phyloP scores from a whole-genome alignment of 2,797 vertebrate species.

The Anguilla obscura region DNA sequence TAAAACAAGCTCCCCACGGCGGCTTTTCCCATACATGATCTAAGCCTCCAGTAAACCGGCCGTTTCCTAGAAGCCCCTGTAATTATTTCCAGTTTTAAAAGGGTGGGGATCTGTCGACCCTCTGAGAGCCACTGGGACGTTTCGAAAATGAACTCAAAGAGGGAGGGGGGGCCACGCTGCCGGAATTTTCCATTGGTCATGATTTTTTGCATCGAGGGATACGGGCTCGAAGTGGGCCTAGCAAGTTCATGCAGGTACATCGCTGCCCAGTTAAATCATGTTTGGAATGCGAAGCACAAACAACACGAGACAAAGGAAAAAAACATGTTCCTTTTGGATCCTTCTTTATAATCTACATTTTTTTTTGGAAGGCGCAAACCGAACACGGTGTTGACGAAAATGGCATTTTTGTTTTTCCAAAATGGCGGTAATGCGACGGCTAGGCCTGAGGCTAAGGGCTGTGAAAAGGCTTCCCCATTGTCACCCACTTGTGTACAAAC shows the following conservation, averaged over 20 bases:
- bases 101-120: slow-evolving; percentile 35
- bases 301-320: not conserved
- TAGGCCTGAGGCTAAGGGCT: not conserved
- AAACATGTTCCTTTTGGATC: not conserved
- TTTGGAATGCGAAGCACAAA: not conserved
- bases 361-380: not conserved
- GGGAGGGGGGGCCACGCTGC: not conserved
- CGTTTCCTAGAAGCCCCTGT: slow-evolving; percentile 15
- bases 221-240: slow-evolving; percentile 64
- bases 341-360: not conserved
- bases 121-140: slow-evolving; percentile 30
- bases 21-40: not conserved
- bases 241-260: slow-evolving; percentile 47
- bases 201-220: slow-evolving; percentile 54
- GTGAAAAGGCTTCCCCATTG: not conserved
- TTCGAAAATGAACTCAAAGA: slow-evolving; percentile 38
- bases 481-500: not conserved
- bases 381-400: not conserved
- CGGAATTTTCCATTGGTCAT: slow-evolving; percentile 43
- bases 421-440: not conserved
- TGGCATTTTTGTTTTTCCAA: not conserved
- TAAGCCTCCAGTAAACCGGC: not conserved
- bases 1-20: not conserved
- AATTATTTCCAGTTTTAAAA: slow-evolving; percentile 22
- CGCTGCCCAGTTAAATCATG: not conserved